Conservation (phyloP, 2,888 invertebrate species). For the Phlogophora meticulosa region DNA sequence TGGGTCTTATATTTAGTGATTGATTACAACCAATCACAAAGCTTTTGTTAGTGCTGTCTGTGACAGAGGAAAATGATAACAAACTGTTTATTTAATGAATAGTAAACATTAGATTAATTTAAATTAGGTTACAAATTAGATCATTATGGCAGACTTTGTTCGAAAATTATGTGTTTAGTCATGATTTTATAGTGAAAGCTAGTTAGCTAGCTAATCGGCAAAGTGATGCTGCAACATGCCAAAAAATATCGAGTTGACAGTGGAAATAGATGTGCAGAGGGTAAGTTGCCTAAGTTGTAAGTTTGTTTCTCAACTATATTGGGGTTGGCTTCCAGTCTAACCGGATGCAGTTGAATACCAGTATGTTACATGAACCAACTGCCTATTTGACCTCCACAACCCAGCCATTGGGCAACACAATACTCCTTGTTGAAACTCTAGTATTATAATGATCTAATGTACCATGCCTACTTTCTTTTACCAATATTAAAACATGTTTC, state of each 20-base stretch:
- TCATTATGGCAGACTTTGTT: slow-evolving; percentile 46
- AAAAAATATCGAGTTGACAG: slow-evolving; percentile 91
- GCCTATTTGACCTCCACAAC: too few species aligned
- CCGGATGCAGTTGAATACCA: too few species aligned
- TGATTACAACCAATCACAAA: slow-evolving; percentile 10
- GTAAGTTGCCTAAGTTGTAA: slow-evolving; percentile 76
- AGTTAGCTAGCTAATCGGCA: slow-evolving; percentile 40
- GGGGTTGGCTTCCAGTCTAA: too few species aligned
- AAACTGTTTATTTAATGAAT: slow-evolving; percentile 35
- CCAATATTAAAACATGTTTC: neutral
- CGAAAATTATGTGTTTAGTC: slow-evolving; percentile 50
- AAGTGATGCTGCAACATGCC: slow-evolving; percentile 80
- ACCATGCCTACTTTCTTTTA: neutral
- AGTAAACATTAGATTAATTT: slow-evolving; percentile 51
- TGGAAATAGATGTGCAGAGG: slow-evolving; percentile 91
- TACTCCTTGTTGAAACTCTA: too few species aligned
- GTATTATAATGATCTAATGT: too few species aligned
- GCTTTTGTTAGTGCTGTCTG: neutral
- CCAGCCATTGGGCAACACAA: too few species aligned
- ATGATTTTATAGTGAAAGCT: slow-evolving; percentile 56
- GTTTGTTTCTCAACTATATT: too few species aligned
- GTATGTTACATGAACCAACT: too few species aligned
- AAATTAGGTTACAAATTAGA: slow-evolving; percentile 37
- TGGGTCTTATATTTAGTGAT: neutral
- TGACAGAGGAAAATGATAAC: slow-evolving; percentile 14